Conservation (phyloP, 2,888 invertebrate species). For the Galeopsomyia nigrocyanea region DNA sequence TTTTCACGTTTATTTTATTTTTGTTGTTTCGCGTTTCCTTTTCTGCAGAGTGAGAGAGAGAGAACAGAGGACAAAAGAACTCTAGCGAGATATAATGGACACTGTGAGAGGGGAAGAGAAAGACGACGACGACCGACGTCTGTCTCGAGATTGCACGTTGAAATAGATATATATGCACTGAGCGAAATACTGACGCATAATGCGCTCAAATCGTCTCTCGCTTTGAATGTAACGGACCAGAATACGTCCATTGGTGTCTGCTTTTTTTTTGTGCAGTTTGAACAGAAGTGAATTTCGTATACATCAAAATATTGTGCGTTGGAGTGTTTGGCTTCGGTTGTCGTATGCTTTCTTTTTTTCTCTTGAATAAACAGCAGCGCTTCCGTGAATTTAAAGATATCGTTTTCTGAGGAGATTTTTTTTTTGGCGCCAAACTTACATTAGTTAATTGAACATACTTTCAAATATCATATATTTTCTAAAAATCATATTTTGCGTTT, state of each 20-base stretch:
- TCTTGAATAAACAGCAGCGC: too few species aligned
- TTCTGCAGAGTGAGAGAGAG: slow-evolving; percentile 43
- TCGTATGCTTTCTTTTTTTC: too few species aligned
- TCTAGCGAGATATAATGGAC: slow-evolving; percentile 48
- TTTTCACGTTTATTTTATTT: background rate
- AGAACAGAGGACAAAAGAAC: slow-evolving; percentile 58
- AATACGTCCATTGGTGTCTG: slow-evolving; percentile 18
- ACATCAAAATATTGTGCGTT: slow-evolving; percentile 38
- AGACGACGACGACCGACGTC: slow-evolving; percentile 37
- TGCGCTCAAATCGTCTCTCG: slow-evolving; percentile 36
- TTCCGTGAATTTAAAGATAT: too few species aligned
- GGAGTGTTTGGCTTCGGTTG: too few species aligned
- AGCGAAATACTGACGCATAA: slow-evolving; percentile 34
- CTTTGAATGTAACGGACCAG: slow-evolving; percentile 43
- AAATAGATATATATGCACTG: slow-evolving; percentile 38
- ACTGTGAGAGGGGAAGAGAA: slow-evolving; percentile 53
- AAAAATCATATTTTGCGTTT: background rate
- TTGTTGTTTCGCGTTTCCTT: slow-evolving; percentile 28
- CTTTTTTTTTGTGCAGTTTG: slow-evolving; percentile 16
- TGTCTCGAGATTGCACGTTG: slow-evolving; percentile 37
- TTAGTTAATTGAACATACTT: too few species aligned
- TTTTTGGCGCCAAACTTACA: background rate
- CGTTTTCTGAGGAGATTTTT: too few species aligned
- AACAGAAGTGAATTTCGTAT: slow-evolving; percentile 31
- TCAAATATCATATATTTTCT: background rate